phyloP scores from a whole-genome alignment of 2,113 vertebrate genomes.

The Pygoscelis adeliae region DNA sequence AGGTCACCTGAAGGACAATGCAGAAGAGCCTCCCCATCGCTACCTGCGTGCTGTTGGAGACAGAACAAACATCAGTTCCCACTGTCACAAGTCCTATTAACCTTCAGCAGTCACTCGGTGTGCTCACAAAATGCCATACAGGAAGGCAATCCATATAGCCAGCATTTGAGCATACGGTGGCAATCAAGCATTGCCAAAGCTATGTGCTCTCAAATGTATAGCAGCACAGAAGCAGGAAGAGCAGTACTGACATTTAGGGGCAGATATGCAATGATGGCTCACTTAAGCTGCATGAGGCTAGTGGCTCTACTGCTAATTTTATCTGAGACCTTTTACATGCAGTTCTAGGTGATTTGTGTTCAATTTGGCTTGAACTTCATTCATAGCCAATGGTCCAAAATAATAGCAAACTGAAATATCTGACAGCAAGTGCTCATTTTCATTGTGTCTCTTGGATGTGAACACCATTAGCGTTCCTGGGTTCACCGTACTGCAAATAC shows the following conservation, averaged over 20 bases:
- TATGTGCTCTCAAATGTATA: background rate
- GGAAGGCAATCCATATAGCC: background rate
- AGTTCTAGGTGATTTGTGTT: background rate
- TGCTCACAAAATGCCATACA: background rate
- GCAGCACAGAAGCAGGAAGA: background rate
- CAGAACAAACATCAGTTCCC: background rate
- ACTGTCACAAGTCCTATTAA: background rate
- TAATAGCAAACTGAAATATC: conserved; percentile 11
- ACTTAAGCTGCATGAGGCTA: background rate
- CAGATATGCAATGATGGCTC: background rate
- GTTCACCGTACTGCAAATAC: background rate
- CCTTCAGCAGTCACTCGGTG: background rate
- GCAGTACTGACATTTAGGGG: background rate
- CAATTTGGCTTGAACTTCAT: conserved; percentile 22
- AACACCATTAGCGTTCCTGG: background rate
- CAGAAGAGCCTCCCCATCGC: background rate
- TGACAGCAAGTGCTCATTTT: background rate
- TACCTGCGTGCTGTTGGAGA: rapidly evolving
- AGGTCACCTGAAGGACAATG: background rate
- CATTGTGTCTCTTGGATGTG: background rate
- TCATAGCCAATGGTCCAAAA: conserved; percentile 28
- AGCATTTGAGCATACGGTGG: rapidly evolving
- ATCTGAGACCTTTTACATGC: background rate
- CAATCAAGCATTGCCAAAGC: background rate
- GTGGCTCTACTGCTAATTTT: background rate